Conservation (phyloP, 2,113 vertebrate species). For the Oophaga pumilio region DNA sequence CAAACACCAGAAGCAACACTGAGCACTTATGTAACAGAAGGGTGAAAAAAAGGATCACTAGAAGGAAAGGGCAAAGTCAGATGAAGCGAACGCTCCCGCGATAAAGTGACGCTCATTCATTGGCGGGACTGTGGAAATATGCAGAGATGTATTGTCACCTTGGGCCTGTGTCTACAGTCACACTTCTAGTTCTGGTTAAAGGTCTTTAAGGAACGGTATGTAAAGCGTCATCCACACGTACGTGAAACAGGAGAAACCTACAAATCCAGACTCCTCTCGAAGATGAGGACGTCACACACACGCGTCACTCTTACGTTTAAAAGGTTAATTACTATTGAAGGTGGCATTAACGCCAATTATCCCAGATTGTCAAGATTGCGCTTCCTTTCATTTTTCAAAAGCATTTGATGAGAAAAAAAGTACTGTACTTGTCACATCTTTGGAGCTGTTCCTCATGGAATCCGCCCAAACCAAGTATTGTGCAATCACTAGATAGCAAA, state of each 20-base stretch:
- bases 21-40: too few relatives aligned
- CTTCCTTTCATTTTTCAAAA: too few relatives aligned
- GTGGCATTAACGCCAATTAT: too few relatives aligned
- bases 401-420: too few relatives aligned
- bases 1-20: background rate
- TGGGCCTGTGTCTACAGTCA: background rate
- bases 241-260: background rate
- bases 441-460: too few relatives aligned
- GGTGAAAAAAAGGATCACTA: background rate
- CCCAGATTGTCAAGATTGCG: too few relatives aligned
- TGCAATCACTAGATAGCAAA: too few relatives aligned
- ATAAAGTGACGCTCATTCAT: background rate
- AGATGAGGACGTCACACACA: too few relatives aligned
- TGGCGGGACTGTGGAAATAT: background rate
- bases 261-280: background rate
- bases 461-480: too few relatives aligned
- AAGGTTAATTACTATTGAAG: too few relatives aligned
- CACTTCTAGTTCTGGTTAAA: background rate
- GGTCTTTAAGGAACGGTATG: background rate
- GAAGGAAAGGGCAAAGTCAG: background rate
- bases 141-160: background rate
- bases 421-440: too few relatives aligned
- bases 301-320: too few relatives aligned
- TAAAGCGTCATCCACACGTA: background rate
- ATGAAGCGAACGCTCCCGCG: background rate